Percentiles rank a stretch among this genome's conserved stretches.
These are phyloP conservation scores for Drosophila testacea DNA, from an alignment of 2,888 invertebrate species.

Conservation along the genomic window DNA sequence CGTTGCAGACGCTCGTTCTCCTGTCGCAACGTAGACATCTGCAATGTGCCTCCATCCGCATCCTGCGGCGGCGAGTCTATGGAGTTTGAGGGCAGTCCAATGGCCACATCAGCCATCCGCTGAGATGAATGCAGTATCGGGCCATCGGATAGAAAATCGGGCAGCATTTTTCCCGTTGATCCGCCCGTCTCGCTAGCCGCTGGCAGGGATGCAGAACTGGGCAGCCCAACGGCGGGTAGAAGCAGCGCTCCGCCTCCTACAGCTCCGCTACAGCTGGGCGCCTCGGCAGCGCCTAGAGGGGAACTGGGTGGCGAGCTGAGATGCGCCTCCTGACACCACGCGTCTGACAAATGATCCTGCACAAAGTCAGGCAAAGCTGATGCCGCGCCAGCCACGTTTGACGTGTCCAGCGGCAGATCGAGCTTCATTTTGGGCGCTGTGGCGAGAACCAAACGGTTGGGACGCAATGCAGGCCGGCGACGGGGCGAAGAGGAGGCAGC, in stretches of 20 bases:
- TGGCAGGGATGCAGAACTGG: constrained; percentile 46
- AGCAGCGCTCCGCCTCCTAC: constrained; percentile 41
- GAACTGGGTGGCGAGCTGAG: constrained; percentile 83
- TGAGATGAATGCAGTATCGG: constrained; percentile 86
- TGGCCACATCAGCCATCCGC: constrained; percentile 84
- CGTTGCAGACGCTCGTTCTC: constrained; percentile 86
- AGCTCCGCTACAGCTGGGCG: constrained; percentile 50
- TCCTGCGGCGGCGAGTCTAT: constrained; percentile 83
- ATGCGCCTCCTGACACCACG: constrained; percentile 85
- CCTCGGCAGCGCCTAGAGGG: constrained; percentile 70
- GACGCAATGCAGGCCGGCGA: constrained; percentile 60
- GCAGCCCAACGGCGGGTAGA: constrained; percentile 50
- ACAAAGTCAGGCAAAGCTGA: constrained; percentile 92
- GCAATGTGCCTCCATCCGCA: constrained; percentile 66
- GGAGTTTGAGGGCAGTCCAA: constrained; percentile 83
- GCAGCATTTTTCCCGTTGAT: constrained; percentile 85
- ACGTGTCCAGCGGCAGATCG: constrained; percentile 74
- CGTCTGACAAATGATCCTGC: constrained; percentile 94
- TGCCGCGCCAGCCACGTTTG: constrained; percentile 65
- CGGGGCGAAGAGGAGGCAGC: constrained; percentile 57
- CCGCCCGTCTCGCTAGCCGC: constrained; percentile 40
- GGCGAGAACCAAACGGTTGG: constrained; percentile 75
- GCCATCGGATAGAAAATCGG: constrained; percentile 90
- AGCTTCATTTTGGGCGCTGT: constrained; percentile 78
- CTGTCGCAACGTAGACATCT: constrained; percentile 72